A percentile compares a stretch with the other conserved stretches of the same genome.
These are phyloP conservation scores for Pseudochirops corinnae DNA, from an alignment of 2,797 vertebrate species.

Conservation along the genomic window DNA sequence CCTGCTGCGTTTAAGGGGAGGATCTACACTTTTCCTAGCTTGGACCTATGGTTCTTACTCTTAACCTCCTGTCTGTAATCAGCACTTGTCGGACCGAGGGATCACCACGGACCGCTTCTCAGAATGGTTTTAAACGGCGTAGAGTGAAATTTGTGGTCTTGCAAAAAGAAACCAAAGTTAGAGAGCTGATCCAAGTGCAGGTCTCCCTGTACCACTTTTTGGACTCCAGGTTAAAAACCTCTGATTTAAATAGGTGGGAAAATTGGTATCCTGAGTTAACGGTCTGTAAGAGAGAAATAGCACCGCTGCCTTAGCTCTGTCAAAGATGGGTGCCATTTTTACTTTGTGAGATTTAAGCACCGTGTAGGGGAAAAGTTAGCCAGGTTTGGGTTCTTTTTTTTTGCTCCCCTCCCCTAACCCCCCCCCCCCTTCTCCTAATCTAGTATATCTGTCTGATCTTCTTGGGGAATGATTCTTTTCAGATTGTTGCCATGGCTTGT, in stretches of 20 bases:
- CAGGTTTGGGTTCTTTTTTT: background rate
- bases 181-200: background rate
- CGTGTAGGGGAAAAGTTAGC: background rate
- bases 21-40: background rate
- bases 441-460: background rate
- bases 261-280: too few species aligned
- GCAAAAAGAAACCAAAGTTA: background rate
- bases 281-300: background rate
- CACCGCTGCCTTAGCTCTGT: background rate
- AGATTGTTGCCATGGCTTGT: slow-evolving; percentile 99
- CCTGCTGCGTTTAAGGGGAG: too few species aligned
- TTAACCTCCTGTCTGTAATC: fast-evolving
- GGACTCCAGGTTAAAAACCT: background rate
- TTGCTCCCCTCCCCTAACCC: background rate
- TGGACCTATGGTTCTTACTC: background rate
- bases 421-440: background rate
- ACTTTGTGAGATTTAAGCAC: background rate
- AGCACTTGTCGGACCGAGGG: background rate
- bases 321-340: background rate
- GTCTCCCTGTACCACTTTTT: background rate
- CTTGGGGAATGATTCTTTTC: slow-evolving; percentile 70
- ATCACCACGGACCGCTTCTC: fast-evolving
- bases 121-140: background rate
- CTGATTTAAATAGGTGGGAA: background rate
- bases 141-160: background rate